A percentile compares a stretch with the other conserved stretches of the same genome.
Conservation (phyloP, 1,140 invertebrate species). For the Centruroides sculpturatus region DNA sequence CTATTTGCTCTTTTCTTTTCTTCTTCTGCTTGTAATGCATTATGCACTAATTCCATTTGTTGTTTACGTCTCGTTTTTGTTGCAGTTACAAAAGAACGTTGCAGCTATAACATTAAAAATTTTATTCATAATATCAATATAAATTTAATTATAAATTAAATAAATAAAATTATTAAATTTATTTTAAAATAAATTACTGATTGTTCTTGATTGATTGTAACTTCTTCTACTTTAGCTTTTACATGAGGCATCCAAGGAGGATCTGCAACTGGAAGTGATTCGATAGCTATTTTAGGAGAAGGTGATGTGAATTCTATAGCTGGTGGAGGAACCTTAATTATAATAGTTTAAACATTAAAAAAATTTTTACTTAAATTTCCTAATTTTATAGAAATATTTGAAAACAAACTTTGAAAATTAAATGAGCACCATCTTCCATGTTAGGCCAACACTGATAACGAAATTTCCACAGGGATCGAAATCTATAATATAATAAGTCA, state of each 20-base stretch:
- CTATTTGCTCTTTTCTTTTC: constrained; percentile 85
- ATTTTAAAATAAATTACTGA: constrained; percentile 44
- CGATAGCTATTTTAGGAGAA: constrained; percentile 94
- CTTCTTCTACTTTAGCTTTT: constrained; percentile 97
- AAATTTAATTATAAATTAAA: neutral
- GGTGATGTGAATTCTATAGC: constrained; percentile 97
- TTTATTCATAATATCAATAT: too few relatives aligned
- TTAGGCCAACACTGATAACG: constrained; percentile 97
- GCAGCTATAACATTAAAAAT: constrained; percentile 16
- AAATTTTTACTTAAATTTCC: too few relatives aligned
- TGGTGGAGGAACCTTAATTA: constrained; percentile 64
- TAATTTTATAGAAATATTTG: too few relatives aligned
- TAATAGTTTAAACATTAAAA: neutral
- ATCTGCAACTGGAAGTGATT: constrained; percentile 85
- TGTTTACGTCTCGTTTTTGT: constrained; percentile 97
- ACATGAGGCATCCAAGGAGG: constrained; percentile 97
- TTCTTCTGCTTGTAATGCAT: constrained; percentile 85
- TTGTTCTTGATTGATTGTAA: constrained; percentile 95
- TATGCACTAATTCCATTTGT: constrained; percentile 92
- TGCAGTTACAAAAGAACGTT: constrained; percentile 92
- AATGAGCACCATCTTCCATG: constrained; percentile 93
- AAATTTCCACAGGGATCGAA: constrained; percentile 89
- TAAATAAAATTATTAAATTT: neutral
- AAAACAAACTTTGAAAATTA: constrained; percentile 62
- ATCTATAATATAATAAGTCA: constrained; percentile 36